These are phyloP conservation scores for Xenopus borealis DNA, from an alignment of 2,113 vertebrate genomes.

Conservation along the genomic window DNA sequence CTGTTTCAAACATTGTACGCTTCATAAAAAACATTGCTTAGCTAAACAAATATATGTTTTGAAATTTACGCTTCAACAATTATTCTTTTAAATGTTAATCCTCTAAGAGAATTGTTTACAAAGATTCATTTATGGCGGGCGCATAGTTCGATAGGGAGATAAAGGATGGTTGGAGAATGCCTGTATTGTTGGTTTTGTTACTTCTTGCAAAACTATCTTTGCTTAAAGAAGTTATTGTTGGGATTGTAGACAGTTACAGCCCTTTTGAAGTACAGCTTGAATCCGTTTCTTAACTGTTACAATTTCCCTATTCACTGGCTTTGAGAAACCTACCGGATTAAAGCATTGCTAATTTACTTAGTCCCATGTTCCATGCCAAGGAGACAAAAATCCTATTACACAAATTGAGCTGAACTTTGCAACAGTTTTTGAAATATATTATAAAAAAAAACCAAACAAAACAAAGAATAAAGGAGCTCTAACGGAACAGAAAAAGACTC, in stretches of 20 bases:
- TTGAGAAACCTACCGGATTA: conserved; percentile 29
- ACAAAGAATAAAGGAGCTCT: background rate
- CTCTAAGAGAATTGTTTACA: conserved; percentile 41
- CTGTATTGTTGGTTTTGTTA: conserved; percentile 25
- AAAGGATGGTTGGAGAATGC: conserved; percentile 14
- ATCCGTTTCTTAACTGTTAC: conserved; percentile 36
- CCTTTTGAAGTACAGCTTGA: conserved; percentile 12
- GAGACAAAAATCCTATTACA: background rate
- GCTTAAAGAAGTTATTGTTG: conserved; percentile 24
- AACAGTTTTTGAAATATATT: background rate
- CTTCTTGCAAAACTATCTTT: conserved; percentile 14
- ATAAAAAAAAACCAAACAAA: background rate
- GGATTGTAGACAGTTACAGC: conserved; percentile 10
- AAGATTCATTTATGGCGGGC: conserved; percentile 35
- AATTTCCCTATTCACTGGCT: conserved; percentile 14
- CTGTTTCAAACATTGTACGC: conserved; percentile 44
- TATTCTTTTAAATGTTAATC: conserved; percentile 44
- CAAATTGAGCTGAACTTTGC: background rate
- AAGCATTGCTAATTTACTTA: conserved; percentile 3
- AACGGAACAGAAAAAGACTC: background rate
- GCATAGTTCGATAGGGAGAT: conserved; percentile 20
- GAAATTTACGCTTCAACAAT: conserved; percentile 42
- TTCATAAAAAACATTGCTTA: conserved; percentile 39
- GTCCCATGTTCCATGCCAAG: background rate
- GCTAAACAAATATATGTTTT: conserved; percentile 46